Evolutionary conservation across 2,888 invertebrate species (phyloP).

Genomic region (Limnephilus lunatus): DNA sequence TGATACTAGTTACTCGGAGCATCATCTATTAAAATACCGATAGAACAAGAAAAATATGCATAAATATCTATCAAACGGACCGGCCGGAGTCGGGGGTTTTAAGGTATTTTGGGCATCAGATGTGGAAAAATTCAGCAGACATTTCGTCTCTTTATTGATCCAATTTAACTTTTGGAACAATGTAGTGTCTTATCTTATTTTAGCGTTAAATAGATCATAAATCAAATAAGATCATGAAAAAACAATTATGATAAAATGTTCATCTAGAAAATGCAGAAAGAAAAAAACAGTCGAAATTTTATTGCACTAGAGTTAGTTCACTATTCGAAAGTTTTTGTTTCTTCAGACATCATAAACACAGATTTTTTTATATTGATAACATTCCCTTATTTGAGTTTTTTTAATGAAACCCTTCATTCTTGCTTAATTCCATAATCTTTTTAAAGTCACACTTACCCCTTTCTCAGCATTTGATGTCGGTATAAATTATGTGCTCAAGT

Average conservation of each 20-base stretch:
- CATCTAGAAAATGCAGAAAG: not conserved
- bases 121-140: too few relatives aligned
- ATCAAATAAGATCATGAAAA: not conserved
- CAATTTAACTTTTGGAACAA: too few relatives aligned
- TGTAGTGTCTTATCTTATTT: not conserved
- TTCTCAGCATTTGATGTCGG: not conserved
- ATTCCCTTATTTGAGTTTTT: not conserved
- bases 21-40: too few relatives aligned
- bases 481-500: not conserved
- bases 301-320: not conserved
- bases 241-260: not conserved
- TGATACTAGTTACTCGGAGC: too few relatives aligned
- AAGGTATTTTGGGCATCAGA: too few relatives aligned
- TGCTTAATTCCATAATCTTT: not conserved
- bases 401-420: not conserved
- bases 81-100: too few relatives aligned
- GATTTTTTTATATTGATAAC: not conserved
- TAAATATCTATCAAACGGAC: too few relatives aligned
- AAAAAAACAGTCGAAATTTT: not conserved
- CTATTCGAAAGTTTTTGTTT: not conserved
- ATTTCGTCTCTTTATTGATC: too few relatives aligned
- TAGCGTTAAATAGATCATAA: not conserved
- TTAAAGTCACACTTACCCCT: not conserved
- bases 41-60: too few relatives aligned
- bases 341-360: not conserved